Conservation (phyloP, 2,113 vertebrate species). For the Siniperca chuatsi region DNA sequence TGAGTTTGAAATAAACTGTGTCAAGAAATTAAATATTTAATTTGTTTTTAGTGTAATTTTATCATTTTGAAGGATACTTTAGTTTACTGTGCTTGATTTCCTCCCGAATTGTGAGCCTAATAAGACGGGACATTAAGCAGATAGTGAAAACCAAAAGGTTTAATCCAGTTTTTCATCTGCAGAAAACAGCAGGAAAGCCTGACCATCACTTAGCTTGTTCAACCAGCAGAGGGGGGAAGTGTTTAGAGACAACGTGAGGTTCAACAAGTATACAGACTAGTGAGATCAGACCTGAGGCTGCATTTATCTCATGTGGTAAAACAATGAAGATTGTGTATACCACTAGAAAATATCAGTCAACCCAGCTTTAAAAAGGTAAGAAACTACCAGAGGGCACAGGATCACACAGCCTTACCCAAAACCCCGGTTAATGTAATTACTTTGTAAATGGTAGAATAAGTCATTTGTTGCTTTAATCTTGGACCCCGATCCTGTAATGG, state of each 20-base stretch:
- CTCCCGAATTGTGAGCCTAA: neutral
- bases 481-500: too few species aligned
- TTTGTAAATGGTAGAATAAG: too few species aligned
- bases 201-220: neutral
- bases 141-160: neutral
- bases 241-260: neutral
- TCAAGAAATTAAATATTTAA: neutral
- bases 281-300: neutral
- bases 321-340: neutral
- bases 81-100: neutral
- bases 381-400: too few species aligned
- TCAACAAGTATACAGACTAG: neutral
- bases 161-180: neutral
- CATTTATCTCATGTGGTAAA: neutral
- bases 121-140: neutral
- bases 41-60: neutral
- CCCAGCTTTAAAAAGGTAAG: too few species aligned
- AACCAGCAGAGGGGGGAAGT: slow-evolving; percentile 28
- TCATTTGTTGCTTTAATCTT: too few species aligned
- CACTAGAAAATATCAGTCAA: too few species aligned
- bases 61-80: neutral
- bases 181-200: neutral
- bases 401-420: too few species aligned
- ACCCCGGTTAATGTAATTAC: too few species aligned
- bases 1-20: too few species aligned